Evolutionary conservation across 1,140 invertebrate genomes (phyloP).

Genomic region (Drosophila miranda): DNA sequence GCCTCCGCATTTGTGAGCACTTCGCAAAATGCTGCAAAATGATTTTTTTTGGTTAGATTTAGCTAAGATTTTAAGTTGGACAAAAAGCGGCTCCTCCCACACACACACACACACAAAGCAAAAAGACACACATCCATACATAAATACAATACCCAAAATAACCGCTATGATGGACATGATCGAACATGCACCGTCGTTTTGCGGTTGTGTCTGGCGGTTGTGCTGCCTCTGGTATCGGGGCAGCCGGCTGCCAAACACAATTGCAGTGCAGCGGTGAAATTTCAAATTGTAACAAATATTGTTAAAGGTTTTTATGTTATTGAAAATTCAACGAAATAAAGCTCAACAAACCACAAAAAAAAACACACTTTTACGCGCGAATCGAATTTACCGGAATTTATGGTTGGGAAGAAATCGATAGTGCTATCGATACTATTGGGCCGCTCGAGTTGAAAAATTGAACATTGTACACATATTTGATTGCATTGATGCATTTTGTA

Average conservation of each 20-base stretch:
- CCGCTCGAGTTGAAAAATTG: too few species aligned
- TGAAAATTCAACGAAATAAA: conserved; percentile 63
- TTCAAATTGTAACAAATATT: conserved; percentile 58
- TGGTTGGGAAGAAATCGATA: too few species aligned
- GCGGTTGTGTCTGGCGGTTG: conserved; percentile 63
- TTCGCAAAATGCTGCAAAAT: conserved; percentile 7
- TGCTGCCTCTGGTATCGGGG: conserved; percentile 2
- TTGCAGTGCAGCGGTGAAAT: conserved; percentile 40
- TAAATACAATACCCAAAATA: conserved; percentile 4
- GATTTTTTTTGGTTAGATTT: conserved; percentile 44
- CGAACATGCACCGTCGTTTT: conserved; percentile 29
- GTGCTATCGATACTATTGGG: too few species aligned
- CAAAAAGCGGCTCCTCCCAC: not conserved
- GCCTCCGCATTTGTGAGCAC: conserved; percentile 44
- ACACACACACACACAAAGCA: not conserved
- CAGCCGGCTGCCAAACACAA: conserved; percentile 62
- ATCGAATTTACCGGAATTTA: not conserved
- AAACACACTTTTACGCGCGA: not conserved
- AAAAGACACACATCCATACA: not conserved
- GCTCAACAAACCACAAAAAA: conserved; percentile 16
- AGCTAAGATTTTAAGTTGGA: conserved; percentile 36
- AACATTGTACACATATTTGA: too few species aligned
- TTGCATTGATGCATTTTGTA: too few species aligned
- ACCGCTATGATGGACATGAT: conserved; percentile 1
- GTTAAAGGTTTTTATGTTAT: conserved; percentile 75